Percentiles rank a stretch among this genome's conserved stretches.
phyloP scores from a whole-genome alignment of 2,113 vertebrate species.

The Sinocyclocheilus anophthalmus region DNA sequence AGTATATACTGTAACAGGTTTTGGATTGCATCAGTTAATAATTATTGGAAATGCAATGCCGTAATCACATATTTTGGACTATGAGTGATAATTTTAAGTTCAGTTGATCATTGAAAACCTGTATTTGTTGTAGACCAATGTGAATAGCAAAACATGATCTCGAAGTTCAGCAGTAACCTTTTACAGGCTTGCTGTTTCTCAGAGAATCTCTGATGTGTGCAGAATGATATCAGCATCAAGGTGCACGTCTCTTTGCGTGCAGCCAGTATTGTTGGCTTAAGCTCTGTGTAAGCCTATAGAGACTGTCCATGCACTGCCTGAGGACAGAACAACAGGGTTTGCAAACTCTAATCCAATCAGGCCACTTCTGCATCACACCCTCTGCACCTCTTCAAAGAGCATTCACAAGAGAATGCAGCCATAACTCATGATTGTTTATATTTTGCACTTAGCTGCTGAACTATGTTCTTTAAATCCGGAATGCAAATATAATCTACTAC shows the following conservation, averaged over 20 bases:
- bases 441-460: not conserved
- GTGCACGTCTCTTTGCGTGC: constrained; percentile 2
- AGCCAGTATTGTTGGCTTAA: constrained; percentile 36
- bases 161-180: constrained; percentile 23
- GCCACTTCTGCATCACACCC: constrained; percentile 54
- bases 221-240: not conserved
- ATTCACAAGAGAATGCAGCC: constrained; percentile 4
- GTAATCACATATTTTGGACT: not conserved
- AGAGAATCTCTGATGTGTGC: not conserved
- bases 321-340: constrained; percentile 55
- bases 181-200: not conserved
- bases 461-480: not conserved
- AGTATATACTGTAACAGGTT: too few relatives aligned
- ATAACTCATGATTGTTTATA: not conserved
- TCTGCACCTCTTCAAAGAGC: constrained; percentile 35
- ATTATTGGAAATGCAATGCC: not conserved
- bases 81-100: not conserved
- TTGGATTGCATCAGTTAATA: not conserved
- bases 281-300: constrained; percentile 45
- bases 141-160: constrained; percentile 52
- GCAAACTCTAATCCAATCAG: constrained; percentile 72
- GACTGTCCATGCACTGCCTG: not conserved
- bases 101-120: not conserved
- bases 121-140: not conserved
- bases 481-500: not conserved